Conservation (phyloP, 1,140 invertebrate species). For the Zophobas atratus region DNA sequence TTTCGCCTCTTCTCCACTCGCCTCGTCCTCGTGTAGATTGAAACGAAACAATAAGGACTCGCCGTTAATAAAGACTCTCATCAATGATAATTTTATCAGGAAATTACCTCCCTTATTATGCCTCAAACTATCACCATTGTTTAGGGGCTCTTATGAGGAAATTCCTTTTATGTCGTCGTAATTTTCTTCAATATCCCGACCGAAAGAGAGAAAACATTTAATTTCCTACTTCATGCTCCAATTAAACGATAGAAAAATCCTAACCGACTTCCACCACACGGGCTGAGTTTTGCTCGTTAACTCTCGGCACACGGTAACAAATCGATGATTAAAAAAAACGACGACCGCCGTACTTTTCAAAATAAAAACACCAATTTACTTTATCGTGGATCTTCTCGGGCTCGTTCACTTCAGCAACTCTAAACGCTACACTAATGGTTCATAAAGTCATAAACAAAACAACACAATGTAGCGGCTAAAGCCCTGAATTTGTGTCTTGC, state of each 20-base stretch:
- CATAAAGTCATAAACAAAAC: not conserved
- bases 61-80: not conserved
- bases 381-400: too few species aligned
- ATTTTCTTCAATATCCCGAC: conserved; percentile 1
- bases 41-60: not conserved
- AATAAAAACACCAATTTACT: too few species aligned
- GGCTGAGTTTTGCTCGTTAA: too few species aligned
- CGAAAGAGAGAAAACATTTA: conserved; percentile 1
- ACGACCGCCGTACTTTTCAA: too few species aligned
- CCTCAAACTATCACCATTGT: conserved; percentile 8
- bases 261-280: not conserved
- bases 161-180: conserved; percentile 8
- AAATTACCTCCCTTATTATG: conserved; percentile 14
- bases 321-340: too few species aligned
- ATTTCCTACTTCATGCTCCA: conserved; percentile 1
- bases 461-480: too few species aligned
- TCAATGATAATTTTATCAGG: conserved; percentile 17
- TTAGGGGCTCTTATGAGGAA: conserved; percentile 1
- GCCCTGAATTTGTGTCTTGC: too few species aligned
- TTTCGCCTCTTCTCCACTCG: not conserved
- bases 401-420: too few species aligned
- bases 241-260: not conserved
- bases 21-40: not conserved
- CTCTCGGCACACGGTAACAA: too few species aligned
- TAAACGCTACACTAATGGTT: not conserved